A percentile compares a stretch with the other conserved stretches of the same genome.
Evolutionary conservation across 2,797 vertebrate genomes (phyloP).

Genomic region (Gallirallus australis): DNA sequence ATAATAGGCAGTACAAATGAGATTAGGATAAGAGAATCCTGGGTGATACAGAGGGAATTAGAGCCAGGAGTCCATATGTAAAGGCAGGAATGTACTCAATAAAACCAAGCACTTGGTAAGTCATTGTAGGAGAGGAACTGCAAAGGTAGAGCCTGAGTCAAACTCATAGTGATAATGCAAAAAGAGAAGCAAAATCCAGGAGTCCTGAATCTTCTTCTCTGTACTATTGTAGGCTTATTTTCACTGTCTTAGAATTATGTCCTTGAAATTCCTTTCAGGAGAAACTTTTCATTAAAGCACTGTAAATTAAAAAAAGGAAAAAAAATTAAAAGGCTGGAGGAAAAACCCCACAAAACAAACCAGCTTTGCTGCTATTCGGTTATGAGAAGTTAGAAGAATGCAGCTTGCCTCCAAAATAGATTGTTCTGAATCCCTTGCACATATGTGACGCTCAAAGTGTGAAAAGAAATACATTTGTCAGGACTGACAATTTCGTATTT

Average conservation of each 20-base stretch:
- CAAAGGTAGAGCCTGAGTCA: neutral
- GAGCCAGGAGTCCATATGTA: neutral
- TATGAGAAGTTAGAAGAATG: neutral
- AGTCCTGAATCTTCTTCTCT: neutral
- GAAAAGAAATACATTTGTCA: neutral
- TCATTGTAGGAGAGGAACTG: neutral
- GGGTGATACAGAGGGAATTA: neutral
- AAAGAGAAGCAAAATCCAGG: neutral
- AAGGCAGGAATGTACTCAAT: neutral
- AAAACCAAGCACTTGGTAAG: neutral
- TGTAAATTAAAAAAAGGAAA: neutral
- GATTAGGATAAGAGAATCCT: constrained; percentile 30
- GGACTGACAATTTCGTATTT: neutral
- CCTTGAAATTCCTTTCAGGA: neutral
- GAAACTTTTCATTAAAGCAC: neutral
- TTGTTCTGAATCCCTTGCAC: neutral
- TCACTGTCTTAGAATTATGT: neutral
- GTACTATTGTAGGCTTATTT: neutral
- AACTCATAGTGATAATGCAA: neutral
- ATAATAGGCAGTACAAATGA: constrained; percentile 36
- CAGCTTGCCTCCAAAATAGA: neutral
- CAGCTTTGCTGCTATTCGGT: neutral
- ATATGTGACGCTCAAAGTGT: neutral
- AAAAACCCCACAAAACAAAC: neutral
- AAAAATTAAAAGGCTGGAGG: neutral